phyloP scores from a whole-genome alignment of 2,797 vertebrate genomes.

The Merluccius polli region DNA sequence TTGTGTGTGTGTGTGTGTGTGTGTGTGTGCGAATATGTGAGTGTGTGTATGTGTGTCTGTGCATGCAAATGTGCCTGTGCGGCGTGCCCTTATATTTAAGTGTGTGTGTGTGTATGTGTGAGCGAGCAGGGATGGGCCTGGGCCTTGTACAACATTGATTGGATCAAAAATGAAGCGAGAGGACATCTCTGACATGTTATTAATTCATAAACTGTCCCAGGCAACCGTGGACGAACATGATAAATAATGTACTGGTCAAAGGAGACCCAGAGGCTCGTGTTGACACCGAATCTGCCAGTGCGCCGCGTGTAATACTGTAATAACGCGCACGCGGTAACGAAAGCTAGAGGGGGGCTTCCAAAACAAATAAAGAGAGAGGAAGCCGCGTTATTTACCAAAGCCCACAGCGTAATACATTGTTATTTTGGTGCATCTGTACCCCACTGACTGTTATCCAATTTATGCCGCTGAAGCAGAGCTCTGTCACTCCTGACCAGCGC shows the following conservation, averaged over 20 bases:
- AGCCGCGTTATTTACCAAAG: neutral
- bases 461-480: slow-evolving; percentile 11
- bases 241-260: slow-evolving; percentile 42
- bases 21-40: no score
- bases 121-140: neutral
- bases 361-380: slow-evolving; percentile 26
- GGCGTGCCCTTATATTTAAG: no score
- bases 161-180: slow-evolving; percentile 59
- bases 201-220: slow-evolving; percentile 60
- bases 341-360: slow-evolving; percentile 23
- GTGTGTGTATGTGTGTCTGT: no score
- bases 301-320: slow-evolving; percentile 5
- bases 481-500: slow-evolving; percentile 17
- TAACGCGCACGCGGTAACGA: slow-evolving; percentile 29
- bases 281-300: slow-evolving; percentile 44
- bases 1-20: no score
- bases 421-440: neutral
- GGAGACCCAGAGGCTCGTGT: slow-evolving; percentile 39
- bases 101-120: neutral
- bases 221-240: slow-evolving; percentile 41
- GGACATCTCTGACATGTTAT: slow-evolving; percentile 62
- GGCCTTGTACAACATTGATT: slow-evolving; percentile 39
- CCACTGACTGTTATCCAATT: slow-evolving; percentile 13
- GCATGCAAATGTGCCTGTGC: no score
- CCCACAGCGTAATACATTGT: slow-evolving; percentile 9